Base-by-base conservation (phyloP, 2,888 invertebrate genomes). In the Ennomos fuscantarius region DNA sequence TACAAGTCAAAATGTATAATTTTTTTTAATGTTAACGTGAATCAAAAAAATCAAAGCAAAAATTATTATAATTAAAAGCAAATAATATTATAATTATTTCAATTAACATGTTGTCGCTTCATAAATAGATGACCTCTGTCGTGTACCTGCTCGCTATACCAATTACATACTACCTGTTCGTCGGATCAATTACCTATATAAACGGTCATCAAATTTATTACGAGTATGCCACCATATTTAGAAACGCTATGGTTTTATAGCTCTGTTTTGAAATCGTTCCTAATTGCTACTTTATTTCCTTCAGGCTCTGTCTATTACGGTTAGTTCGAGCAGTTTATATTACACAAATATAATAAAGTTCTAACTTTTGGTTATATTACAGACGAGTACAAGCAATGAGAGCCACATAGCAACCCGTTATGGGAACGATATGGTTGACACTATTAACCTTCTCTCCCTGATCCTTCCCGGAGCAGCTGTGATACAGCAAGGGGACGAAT, bases 401-500 rank as follows among this genome's bases (percentile, higher is more conserved):
- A 86, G 79, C 51, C 83, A 86, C 0, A 79, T 80, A 76, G 95
- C 70, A 93, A 95, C 87, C 87, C 95, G 96, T 2, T 91, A 94
- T 55, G 95, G 96, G 1, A 82, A 81, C 1, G 94, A 94, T 54
- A 92, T 95, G 69, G 93, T 95, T 0, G 95, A 96, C 63, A 93
- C 94, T 0, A 79, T 96, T 24, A 95, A 95, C 79, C 94, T 96
- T 68, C 82, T 97, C 45, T 89, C 94, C 2, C 85, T 96, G 37
- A 86, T 95, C 0, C 84, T 98, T 24, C 96, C 97, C 0, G 97
- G 97, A 15, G 94, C 96, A 0, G 93, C 94, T 0, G 90, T 97
- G 31, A 94, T 96, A 15, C 97, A 97, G 76, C 96, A 97, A 79
- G 97, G 96, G 9, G 96, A 96, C 67, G 96, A 96, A 72, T 93